Evolutionary conservation across 1,140 invertebrate species (phyloP).

Genomic region (Cydia amplana): DNA sequence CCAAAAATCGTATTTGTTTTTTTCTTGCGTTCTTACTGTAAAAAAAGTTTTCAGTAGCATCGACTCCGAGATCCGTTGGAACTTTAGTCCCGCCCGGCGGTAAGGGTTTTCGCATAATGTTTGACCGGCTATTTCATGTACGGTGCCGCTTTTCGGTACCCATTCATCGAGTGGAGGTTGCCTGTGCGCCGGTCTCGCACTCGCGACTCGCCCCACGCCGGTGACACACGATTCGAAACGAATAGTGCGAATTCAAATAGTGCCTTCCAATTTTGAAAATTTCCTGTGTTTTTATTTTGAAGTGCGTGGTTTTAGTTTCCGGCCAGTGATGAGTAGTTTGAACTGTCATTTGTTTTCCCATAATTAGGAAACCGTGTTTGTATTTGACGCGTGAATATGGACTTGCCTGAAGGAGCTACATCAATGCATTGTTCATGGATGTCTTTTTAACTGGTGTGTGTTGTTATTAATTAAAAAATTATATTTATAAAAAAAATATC

Average conservation of each 20-base stretch:
- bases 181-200: constrained; percentile 70
- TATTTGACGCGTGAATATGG: constrained; percentile 68
- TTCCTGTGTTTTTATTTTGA: neutral
- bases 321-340: constrained; percentile 52
- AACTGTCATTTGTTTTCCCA: constrained; percentile 41
- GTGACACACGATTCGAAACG: constrained; percentile 55
- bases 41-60: neutral
- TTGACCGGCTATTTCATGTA: constrained; percentile 76
- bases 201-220: constrained; percentile 50
- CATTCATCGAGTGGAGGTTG: constrained; percentile 73
- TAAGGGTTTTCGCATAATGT: constrained; percentile 76
- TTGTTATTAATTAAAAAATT: constrained; percentile 31
- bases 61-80: constrained; percentile 55
- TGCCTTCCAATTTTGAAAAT: constrained; percentile 26
- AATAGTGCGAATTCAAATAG: constrained; percentile 40
- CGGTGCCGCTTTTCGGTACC: constrained; percentile 70
- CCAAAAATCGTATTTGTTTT: too few relatives aligned
- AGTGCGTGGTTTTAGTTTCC: constrained; percentile 50
- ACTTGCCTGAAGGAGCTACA: constrained; percentile 71
- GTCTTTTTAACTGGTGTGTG: constrained; percentile 78
- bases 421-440: constrained; percentile 79
- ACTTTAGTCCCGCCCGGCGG: constrained; percentile 60
- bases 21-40: too few relatives aligned
- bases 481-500: constrained; percentile 6
- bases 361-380: constrained; percentile 51